Conservation (phyloP, 35 echinoderm and acorn worm genomes). For the Strongylocentrotus purpuratus region DNA sequence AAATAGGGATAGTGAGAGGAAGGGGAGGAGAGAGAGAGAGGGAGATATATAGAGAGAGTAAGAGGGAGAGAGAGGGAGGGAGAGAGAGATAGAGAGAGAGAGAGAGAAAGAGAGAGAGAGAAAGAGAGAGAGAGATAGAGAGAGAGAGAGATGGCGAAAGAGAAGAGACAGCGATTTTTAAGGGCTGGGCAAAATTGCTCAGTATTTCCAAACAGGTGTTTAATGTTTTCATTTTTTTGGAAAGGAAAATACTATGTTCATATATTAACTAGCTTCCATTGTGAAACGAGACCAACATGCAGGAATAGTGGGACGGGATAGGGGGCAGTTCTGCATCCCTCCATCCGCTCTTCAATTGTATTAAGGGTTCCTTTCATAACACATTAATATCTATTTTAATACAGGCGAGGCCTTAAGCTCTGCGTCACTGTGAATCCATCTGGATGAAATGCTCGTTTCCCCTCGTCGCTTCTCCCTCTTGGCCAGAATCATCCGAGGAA, state of each 20-base stretch:
- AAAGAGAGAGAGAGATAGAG: no score
- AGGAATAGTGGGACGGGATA: background rate
- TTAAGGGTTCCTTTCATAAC: background rate
- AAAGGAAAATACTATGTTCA: no score
- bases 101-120: no score
- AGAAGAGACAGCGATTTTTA: no score
- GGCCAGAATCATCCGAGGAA: background rate
- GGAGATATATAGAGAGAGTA: background rate
- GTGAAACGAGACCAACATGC: background rate
- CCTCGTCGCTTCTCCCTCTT: background rate
- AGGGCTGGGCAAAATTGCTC: no score
- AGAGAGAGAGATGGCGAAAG: no score
- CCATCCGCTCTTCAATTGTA: background rate
- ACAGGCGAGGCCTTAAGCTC: background rate
- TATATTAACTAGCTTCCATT: no score
- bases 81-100: no score
- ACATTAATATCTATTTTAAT: background rate
- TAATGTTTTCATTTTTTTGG: no score
- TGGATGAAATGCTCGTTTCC: background rate
- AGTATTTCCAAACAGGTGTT: no score
- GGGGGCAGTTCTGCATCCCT: background rate
- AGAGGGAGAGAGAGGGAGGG: background rate
- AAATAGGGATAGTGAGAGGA: no score
- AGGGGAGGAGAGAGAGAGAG: background rate
- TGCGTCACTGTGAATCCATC: background rate